phyloP scores from a whole-genome alignment of 2,113 vertebrate genomes.

The Onychostruthus taczanowskii region DNA sequence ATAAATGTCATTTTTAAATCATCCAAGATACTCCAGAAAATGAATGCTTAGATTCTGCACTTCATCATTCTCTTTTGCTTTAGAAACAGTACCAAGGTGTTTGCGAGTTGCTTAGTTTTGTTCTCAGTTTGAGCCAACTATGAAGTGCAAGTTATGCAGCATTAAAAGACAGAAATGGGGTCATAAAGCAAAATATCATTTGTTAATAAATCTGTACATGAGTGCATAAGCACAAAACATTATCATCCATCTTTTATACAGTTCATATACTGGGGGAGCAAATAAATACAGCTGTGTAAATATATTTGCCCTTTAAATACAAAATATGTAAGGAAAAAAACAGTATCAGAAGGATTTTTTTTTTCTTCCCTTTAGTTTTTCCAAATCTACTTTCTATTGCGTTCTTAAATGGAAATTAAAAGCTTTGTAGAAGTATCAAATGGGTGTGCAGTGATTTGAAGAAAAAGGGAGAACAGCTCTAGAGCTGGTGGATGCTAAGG shows the following conservation, averaged over 20 bases:
- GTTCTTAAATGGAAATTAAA: neutral
- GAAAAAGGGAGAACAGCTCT: neutral
- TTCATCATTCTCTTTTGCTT: slow-evolving; percentile 18
- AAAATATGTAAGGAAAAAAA: neutral
- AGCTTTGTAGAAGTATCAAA: neutral
- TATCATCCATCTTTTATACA: neutral
- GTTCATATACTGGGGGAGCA: neutral
- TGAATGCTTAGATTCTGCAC: neutral
- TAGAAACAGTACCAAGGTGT: neutral
- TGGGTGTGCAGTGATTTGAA: neutral
- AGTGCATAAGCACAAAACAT: neutral
- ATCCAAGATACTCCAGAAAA: neutral
- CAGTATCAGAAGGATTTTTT: neutral
- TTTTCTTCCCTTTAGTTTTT: neutral
- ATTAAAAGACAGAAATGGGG: neutral
- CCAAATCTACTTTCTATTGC: neutral
- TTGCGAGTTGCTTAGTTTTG: neutral
- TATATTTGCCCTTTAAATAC: neutral
- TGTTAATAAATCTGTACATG: neutral
- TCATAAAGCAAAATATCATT: neutral
- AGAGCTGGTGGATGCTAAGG: neutral
- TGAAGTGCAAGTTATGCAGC: neutral
- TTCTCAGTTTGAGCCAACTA: neutral
- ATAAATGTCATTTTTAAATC: slow-evolving; percentile 31
- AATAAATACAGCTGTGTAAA: neutral